Evolutionary conservation across 2,113 vertebrate species (phyloP), one percentile per base, ranked within the genome.

Genomic region (Neomonachus schauinslandi): DNA sequence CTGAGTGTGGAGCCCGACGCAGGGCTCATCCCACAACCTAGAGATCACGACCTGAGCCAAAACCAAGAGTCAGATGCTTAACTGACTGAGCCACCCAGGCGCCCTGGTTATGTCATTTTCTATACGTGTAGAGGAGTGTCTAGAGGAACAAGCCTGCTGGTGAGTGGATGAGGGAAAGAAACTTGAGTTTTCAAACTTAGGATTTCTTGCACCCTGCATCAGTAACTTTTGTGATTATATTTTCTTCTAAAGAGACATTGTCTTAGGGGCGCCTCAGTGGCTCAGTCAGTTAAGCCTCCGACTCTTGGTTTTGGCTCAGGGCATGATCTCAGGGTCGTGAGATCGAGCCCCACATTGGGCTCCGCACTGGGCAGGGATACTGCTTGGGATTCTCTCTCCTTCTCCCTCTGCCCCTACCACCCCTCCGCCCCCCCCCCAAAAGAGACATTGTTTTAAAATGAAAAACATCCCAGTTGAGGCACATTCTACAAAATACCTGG

Each of bases 1-100:
- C 69, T 13, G 36, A 13, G 22, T 13, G 0, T 26, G 6, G 39
- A 42, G 6, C 19, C 39, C 1, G 9, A 26, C 3, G 0, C 39
- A 0, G 71, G 71, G 71, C 39, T 74, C 71, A 7, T 46, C 39
- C 9, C 72, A 26, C 12, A 8, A 42, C 39, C 6, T 22, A 4
- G 72, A 7, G 13, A 46, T 46, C 72, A 46, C 1, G 39, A 74
- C 72, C 39, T 26, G 36, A 46, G 39, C 22, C 10, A 6, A 74
- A 26, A 19, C 67, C 67, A 69, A 19, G 67, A 69, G 39, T 42
- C 12, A 14, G 39, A 26, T 2, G 22, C 22, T 14, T 26, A 7
- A 74, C 22, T 1, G 4, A 36, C 71, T 46, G 71, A 74, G 71
- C 71, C 71, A 7, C 39, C 22, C 67, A 21, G 8, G 65, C 3